Evolutionary conservation across 1,140 invertebrate genomes (phyloP), one percentile per base, ranked within the genome.

Genomic region (Nephotettix cincticeps): DNA sequence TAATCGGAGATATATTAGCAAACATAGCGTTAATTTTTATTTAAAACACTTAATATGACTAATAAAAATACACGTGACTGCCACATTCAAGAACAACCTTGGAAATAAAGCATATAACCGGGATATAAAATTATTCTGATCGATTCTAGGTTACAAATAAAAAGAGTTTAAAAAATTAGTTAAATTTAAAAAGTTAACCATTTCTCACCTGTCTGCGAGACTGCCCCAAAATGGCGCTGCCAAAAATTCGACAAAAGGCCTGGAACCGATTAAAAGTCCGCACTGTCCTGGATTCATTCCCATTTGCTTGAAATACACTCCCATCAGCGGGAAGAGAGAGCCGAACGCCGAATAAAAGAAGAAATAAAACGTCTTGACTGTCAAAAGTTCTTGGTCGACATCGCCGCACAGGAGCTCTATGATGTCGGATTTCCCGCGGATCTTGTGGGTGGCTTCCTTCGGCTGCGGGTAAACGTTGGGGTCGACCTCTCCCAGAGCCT

Each of bases 281-380:
- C 94, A 95, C 80, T 99, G 96, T 3, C 90, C 91, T 0, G 96
- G 92, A 82, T 97, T 98, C 95, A 99, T 97, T 6, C 96, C 97
- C 89, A 99, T 92, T 83, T 98, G 96, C 81, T 95, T 99, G 85
- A 99, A 99, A 82, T 99, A 99, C 23, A 99, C 94, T 23, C 95
- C 97, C 91, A 99, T 95, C 28, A 99, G 83, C 0, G 98, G 98
- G 79, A 99, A 99, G 0, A 99, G 85, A 0, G 96, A 98, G 4
- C 98, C 98, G 77, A 99, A 99, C 0, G 98, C 97, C 1, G 97
- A 96, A 80, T 99, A 99, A 83, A 99, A 99, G 86, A 99, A 99
- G 82, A 99, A 99, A 81, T 99, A 99, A 81, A 99, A 99, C 0
- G 93, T 92, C 81, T 98, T 98, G 64, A 96, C 94, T 2, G 95